A percentile compares a stretch with the other conserved stretches of the same genome.
These are phyloP conservation scores for Todus mexicanus DNA, from an alignment of 2,797 vertebrate species.

Conservation along the genomic window DNA sequence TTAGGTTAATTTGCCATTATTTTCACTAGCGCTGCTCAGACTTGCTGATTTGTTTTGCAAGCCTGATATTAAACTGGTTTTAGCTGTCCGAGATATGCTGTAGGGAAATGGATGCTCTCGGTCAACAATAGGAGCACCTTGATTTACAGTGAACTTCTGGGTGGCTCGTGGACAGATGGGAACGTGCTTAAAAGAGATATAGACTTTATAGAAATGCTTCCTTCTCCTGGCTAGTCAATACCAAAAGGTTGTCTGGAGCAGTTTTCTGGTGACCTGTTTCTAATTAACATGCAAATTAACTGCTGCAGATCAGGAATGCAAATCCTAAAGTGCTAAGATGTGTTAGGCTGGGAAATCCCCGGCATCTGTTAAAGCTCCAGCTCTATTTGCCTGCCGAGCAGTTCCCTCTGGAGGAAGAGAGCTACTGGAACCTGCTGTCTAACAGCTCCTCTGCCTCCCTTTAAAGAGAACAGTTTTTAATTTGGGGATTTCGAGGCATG, in stretches of 20 bases:
- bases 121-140: neutral
- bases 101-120: neutral
- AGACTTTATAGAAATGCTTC: neutral
- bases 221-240: neutral
- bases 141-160: neutral
- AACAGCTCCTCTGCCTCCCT: neutral
- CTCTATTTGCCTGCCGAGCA: neutral
- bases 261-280: conserved; percentile 41
- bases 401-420: neutral
- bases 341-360: neutral
- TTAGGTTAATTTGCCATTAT: neutral
- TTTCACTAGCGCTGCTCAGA: neutral
- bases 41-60: neutral
- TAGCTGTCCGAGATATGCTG: neutral
- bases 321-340: neutral
- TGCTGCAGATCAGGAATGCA: neutral
- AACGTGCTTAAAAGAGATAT: neutral
- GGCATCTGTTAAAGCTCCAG: neutral
- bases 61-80: neutral
- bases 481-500: neutral
- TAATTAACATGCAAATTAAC: conserved; percentile 53
- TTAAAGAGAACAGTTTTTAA: neutral
- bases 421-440: neutral
- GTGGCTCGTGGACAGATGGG: neutral
- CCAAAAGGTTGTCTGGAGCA: neutral